Percentiles rank a stretch among this genome's conserved stretches.
Conservation (phyloP, 2,113 vertebrate genomes). For the Poeciliopsis occidentalis region DNA sequence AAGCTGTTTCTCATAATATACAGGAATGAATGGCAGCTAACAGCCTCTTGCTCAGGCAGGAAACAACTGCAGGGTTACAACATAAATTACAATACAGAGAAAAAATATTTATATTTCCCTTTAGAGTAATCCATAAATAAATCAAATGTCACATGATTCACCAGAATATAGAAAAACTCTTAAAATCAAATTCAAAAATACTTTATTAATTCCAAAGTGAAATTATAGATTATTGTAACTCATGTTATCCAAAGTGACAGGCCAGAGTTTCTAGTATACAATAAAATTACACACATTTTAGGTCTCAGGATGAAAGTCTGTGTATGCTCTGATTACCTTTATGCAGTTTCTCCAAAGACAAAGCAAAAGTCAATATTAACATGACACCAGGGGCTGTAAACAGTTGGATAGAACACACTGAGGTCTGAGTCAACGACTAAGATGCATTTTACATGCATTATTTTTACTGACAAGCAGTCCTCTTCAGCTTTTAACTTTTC, state of each 20-base stretch:
- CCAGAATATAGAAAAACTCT: neutral
- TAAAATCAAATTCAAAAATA: no score
- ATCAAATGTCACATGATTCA: conserved; percentile 6
- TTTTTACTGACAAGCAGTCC: neutral
- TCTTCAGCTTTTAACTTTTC: neutral
- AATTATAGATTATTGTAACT: no score
- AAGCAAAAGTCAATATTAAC: no score
- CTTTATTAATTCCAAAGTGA: no score
- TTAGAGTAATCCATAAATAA: conserved; percentile 28
- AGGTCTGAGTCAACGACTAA: neutral
- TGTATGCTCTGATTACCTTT: neutral
- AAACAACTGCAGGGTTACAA: conserved; percentile 34
- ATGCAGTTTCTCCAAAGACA: no score
- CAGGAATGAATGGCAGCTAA: conserved; percentile 54
- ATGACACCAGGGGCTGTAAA: neutral
- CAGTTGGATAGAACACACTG: neutral
- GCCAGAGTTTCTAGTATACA: neutral
- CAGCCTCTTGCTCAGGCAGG: conserved; percentile 24
- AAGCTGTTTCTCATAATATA: conserved; percentile 31
- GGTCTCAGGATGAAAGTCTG: neutral
- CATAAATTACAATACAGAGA: conserved; percentile 10
- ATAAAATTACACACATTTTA: neutral
- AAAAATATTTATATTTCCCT: conserved; percentile 6
- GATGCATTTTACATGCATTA: neutral
- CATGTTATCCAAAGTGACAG: no score